These are phyloP conservation scores for Baryphthengus martii DNA, from an alignment of 2,113 vertebrate species.

Conservation along the genomic window DNA sequence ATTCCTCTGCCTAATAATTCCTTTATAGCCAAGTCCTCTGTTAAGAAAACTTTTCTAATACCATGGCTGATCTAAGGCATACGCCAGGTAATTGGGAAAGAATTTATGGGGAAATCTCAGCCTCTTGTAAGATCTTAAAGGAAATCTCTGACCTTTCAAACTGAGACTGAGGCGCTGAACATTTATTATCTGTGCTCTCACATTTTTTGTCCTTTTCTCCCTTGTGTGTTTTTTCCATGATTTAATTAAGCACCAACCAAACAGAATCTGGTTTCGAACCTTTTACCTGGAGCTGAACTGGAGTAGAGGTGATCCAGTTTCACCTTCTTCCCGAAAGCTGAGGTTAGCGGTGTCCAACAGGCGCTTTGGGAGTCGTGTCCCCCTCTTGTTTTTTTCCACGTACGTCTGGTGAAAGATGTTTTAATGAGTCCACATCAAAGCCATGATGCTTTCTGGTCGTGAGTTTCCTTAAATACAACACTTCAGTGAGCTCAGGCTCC, in stretches of 20 bases:
- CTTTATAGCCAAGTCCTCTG: neutral
- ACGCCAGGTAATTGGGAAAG: neutral
- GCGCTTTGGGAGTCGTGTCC: neutral
- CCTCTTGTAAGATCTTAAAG: neutral
- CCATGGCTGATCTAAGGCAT: neutral
- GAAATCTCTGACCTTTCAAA: neutral
- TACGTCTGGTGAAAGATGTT: accelerated
- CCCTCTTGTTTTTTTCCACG: neutral
- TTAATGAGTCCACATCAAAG: neutral
- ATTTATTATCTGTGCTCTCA: neutral
- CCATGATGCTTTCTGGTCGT: neutral
- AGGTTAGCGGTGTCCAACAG: neutral
- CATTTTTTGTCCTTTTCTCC: neutral
- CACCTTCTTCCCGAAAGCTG: neutral
- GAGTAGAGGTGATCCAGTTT: no score
- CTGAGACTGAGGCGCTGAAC: neutral
- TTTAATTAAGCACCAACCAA: neutral
- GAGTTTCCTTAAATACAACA: accelerated
- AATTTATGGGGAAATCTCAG: neutral
- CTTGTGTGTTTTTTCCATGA: neutral
- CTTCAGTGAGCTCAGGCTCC: neutral
- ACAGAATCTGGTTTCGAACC: neutral
- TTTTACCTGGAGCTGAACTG: neutral
- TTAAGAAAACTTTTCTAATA: neutral
- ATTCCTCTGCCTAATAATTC: neutral